phyloP scores from a whole-genome alignment of 2,797 vertebrate species.

The Crypturellus tataupa region DNA sequence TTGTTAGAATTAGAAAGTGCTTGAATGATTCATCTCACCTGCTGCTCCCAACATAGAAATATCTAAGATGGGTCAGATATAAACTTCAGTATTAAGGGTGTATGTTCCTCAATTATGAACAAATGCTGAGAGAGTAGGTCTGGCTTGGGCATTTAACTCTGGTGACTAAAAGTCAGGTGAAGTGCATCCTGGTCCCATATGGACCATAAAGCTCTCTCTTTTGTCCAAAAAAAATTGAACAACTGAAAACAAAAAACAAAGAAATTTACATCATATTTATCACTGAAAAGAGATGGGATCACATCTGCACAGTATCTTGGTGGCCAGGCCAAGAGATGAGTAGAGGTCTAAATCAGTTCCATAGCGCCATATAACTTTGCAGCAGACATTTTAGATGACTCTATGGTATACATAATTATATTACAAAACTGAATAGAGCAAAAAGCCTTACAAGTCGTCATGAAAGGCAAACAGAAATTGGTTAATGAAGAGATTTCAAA shows the following conservation, averaged over 20 bases:
- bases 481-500: not conserved
- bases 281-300: not conserved
- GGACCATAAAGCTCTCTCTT: not conserved
- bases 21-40: accelerated
- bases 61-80: not conserved
- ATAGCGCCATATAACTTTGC: not conserved
- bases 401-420: not conserved
- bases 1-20: not conserved
- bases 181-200: not conserved
- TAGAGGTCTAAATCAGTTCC: not conserved
- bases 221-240: not conserved
- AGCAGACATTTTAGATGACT: not conserved
- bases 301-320: not conserved
- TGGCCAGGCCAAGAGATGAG: not conserved
- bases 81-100: not conserved
- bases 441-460: not conserved
- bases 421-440: not conserved
- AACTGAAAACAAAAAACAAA: not conserved
- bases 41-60: not conserved
- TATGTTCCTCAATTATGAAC: not conserved
- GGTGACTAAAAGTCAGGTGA: not conserved
- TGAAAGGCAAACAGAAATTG: not conserved
- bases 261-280: not conserved
- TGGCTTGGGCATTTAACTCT: not conserved
- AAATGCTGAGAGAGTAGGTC: not conserved